Percentiles rank a stretch among this genome's conserved stretches.
phyloP scores from a whole-genome alignment of 2,113 vertebrate species.

The Puma concolor region DNA sequence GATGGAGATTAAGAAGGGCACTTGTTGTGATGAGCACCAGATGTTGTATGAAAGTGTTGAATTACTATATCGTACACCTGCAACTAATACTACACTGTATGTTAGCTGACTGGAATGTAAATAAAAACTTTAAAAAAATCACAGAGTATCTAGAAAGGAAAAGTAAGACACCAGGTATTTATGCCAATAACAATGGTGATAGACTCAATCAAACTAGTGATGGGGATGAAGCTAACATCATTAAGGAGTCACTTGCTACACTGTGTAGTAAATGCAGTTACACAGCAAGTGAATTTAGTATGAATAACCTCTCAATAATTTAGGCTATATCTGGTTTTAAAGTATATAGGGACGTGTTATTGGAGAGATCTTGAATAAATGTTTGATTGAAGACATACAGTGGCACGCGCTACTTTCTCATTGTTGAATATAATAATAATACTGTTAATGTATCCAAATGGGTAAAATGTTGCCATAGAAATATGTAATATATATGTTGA shows the following conservation, averaged over 20 bases:
- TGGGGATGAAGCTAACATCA: neutral
- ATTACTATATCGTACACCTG: neutral
- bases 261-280: neutral
- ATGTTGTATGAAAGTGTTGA: neutral
- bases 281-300: neutral
- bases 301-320: neutral
- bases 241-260: neutral
- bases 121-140: neutral
- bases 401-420: neutral
- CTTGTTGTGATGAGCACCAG: neutral
- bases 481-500: neutral
- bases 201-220: neutral
- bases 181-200: neutral
- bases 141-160: neutral
- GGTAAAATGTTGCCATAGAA: neutral
- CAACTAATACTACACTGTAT: neutral
- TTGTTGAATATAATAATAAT: neutral
- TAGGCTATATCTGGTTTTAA: neutral
- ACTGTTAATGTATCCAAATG: neutral
- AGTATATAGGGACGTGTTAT: neutral
- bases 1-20: neutral
- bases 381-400: slow-evolving; percentile 8
- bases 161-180: neutral
- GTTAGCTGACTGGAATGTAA: neutral
- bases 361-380: neutral